These are phyloP conservation scores for Xylophagus ater DNA, from an alignment of 2,888 invertebrate genomes.

Conservation along the genomic window DNA sequence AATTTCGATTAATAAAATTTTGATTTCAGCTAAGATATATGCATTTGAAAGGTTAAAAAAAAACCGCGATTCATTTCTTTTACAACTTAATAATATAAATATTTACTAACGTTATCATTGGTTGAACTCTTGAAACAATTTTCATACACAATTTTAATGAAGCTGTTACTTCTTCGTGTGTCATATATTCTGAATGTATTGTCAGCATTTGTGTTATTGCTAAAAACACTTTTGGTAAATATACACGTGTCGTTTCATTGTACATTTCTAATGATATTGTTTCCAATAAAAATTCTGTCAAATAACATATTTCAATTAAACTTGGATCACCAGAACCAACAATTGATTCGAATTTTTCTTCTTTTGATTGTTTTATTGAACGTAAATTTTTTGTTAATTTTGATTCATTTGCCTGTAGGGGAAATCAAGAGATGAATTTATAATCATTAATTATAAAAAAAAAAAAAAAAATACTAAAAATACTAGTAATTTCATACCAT, in stretches of 20 bases:
- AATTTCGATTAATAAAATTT: too few species aligned
- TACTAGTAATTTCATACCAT: slow-evolving; percentile 23
- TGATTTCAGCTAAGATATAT: too few species aligned
- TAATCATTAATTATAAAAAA: slow-evolving; percentile 2
- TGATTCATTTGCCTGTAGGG: slow-evolving; percentile 23
- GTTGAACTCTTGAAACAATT: slow-evolving; percentile 64
- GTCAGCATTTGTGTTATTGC: slow-evolving; percentile 52
- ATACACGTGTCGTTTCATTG: slow-evolving; percentile 63
- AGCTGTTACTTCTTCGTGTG: slow-evolving; percentile 47
- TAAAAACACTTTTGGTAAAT: slow-evolving; percentile 63
- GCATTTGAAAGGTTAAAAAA: too few species aligned
- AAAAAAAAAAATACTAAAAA: not conserved
- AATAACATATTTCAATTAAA: slow-evolving; percentile 56
- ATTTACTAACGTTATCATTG: slow-evolving; percentile 41
- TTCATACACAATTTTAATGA: slow-evolving; percentile 59
- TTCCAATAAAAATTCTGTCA: slow-evolving; percentile 65
- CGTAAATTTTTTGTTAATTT: slow-evolving; percentile 17
- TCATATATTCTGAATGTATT: slow-evolving; percentile 41
- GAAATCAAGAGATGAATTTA: slow-evolving; percentile 15
- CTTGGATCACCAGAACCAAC: slow-evolving; percentile 54
- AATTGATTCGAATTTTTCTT: slow-evolving; percentile 29
- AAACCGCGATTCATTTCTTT: too few species aligned
- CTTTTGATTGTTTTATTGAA: slow-evolving; percentile 14
- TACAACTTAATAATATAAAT: not conserved
- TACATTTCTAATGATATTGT: slow-evolving; percentile 65